A percentile compares a stretch with the other conserved stretches of the same genome.
These are phyloP conservation scores for Chionodraco myersi DNA, from an alignment of 2,113 vertebrate genomes.

Conservation along the genomic window DNA sequence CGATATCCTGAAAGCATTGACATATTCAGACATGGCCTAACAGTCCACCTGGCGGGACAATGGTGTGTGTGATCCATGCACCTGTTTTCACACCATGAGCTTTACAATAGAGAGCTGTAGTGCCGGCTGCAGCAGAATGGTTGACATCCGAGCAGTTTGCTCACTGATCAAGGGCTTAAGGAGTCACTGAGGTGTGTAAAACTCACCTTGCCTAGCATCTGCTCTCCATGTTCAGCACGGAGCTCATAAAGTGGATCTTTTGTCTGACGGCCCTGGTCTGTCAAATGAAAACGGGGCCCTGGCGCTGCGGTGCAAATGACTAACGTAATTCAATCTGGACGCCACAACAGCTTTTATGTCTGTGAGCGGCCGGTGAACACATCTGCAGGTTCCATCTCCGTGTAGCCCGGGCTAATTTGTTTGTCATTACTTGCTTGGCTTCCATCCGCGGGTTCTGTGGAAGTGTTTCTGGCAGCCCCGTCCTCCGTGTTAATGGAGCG, in stretches of 20 bases:
- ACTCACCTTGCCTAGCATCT: constrained; percentile 67
- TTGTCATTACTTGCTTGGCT: constrained; percentile 66
- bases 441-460: constrained; percentile 45
- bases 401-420: constrained; percentile 56
- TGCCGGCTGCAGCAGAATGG: constrained; percentile 12
- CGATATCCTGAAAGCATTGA: neutral
- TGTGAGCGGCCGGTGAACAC: constrained; percentile 59
- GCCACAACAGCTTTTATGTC: constrained; percentile 50
- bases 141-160: constrained; percentile 60
- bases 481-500: constrained; percentile 38
- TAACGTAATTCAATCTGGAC: constrained; percentile 68
- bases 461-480: constrained; percentile 51
- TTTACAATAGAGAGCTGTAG: constrained; percentile 10
- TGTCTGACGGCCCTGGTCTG: constrained; percentile 29
- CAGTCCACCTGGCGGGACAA: constrained; percentile 6
- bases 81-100: constrained; percentile 56
- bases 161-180: constrained; percentile 59
- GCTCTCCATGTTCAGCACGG: constrained; percentile 44
- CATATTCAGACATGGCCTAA: neutral
- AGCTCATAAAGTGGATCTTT: constrained; percentile 62
- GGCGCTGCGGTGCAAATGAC: constrained; percentile 40
- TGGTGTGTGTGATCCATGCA: constrained; percentile 39
- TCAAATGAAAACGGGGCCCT: constrained; percentile 43
- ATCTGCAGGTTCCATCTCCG: constrained; percentile 68
- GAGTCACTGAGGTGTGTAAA: constrained; percentile 61